Percentiles rank a stretch among this genome's conserved stretches.
Evolutionary conservation across 2,888 invertebrate genomes (phyloP).

Genomic region (Plebejus argus): DNA sequence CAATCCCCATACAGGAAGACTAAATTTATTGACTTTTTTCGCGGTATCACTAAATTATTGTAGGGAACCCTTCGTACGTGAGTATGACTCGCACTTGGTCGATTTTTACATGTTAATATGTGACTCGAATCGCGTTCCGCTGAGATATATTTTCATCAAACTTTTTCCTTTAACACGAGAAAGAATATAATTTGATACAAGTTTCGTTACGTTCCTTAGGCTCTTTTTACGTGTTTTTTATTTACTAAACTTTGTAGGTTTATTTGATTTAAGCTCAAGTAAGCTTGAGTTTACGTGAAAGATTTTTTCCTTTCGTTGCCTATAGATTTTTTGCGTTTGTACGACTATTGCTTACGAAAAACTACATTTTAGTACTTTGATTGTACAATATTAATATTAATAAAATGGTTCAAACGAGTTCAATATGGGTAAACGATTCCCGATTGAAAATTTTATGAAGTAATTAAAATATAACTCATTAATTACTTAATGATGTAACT

Average conservation of each 20-base stretch:
- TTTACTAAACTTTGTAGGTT: conserved; percentile 16
- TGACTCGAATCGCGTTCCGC: conserved; percentile 11
- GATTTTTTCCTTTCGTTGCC: background rate
- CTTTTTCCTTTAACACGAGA: conserved; percentile 20
- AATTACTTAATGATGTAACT: no score
- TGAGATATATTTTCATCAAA: conserved; percentile 28
- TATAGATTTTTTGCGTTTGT: background rate
- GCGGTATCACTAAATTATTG: no score
- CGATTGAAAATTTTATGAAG: no score
- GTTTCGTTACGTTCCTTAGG: conserved; percentile 10
- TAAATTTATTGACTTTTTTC: no score
- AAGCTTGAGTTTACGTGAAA: conserved; percentile 5
- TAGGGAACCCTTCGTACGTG: background rate
- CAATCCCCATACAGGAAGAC: no score
- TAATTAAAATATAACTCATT: no score
- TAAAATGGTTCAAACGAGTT: no score
- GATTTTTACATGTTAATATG: conserved; percentile 16
- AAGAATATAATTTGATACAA: conserved; percentile 25
- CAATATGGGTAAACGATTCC: no score
- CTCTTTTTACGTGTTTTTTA: conserved; percentile 11
- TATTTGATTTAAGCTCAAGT: conserved; percentile 4
- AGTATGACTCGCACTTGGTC: background rate
- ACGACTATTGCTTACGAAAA: background rate
- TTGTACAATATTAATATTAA: background rate
- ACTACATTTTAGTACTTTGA: background rate